These are phyloP conservation scores for Tethya wilhelma DNA, from an alignment of 37 sponge, comb jelly and placozoan species.

Conservation along the genomic window DNA sequence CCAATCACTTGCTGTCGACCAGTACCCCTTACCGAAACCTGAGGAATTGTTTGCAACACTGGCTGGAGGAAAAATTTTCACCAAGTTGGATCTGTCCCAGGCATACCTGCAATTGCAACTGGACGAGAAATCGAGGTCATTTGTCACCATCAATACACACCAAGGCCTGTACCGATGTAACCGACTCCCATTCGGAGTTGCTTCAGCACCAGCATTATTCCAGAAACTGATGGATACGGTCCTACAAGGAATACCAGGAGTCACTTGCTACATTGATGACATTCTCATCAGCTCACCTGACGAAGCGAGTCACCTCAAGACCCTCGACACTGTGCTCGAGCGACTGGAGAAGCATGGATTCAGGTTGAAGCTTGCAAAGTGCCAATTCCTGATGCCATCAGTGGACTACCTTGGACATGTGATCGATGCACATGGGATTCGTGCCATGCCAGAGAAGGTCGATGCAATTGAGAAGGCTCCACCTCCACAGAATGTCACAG, in stretches of 20 bases:
- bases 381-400: background rate
- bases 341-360: slow-evolving; percentile 12
- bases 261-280: slow-evolving; percentile 37
- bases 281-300: slow-evolving; percentile 4
- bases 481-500: background rate
- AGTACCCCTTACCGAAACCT: slow-evolving; percentile 3
- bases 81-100: slow-evolving; percentile 38
- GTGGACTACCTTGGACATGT: too few relatives aligned
- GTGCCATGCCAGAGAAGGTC: background rate
- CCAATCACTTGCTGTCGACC: slow-evolving; percentile 17
- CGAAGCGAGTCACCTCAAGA: slow-evolving; percentile 2
- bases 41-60: slow-evolving; percentile 12
- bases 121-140: slow-evolving; percentile 5
- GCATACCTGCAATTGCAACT: slow-evolving; percentile 44
- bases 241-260: slow-evolving; percentile 7
- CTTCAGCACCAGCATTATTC: slow-evolving; percentile 30
- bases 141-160: slow-evolving; percentile 60
- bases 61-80: slow-evolving; percentile 33
- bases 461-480: background rate
- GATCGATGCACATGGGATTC: background rate
- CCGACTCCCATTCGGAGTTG: slow-evolving; percentile 38
- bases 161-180: slow-evolving; percentile 42
- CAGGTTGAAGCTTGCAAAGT: slow-evolving; percentile 9
- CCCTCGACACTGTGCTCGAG: slow-evolving; percentile 3
- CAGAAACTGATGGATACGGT: slow-evolving; percentile 16